Percentiles rank a stretch among this genome's conserved stretches.
phyloP scores from a whole-genome alignment of 2,797 vertebrate genomes.

The Sitta carolinensis region DNA sequence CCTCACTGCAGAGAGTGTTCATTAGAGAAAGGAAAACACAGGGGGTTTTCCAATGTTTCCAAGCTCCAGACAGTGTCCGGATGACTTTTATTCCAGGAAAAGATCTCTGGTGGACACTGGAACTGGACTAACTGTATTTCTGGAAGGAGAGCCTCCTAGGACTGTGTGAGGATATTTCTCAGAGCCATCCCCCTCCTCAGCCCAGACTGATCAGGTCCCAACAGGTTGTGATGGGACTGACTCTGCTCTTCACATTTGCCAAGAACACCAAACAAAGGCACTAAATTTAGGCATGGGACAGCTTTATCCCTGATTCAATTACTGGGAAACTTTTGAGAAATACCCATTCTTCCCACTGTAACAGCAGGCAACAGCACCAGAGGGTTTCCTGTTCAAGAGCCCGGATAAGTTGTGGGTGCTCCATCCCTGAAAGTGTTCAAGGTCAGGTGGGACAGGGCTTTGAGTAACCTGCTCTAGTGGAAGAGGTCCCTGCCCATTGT shows the following conservation, averaged over 20 bases:
- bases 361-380: not conserved
- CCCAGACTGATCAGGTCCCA: not conserved
- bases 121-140: not conserved
- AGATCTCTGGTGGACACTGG: not conserved
- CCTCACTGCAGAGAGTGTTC: not conserved
- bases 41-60: not conserved
- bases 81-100: not conserved
- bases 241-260: not conserved
- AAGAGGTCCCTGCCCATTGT: not conserved
- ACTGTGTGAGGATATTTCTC: not conserved
- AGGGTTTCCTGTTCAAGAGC: not conserved
- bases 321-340: not conserved
- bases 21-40: not conserved
- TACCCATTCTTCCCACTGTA: not conserved
- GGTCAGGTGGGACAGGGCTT: not conserved
- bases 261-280: not conserved
- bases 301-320: not conserved
- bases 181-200: not conserved
- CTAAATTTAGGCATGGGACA: not conserved
- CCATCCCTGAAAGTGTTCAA: not conserved
- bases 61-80: not conserved
- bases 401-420: not conserved
- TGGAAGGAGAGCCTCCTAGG: not conserved
- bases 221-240: fast-evolving
- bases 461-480: not conserved